phyloP scores from a whole-genome alignment of 2,888 invertebrate genomes.

The Eristalis intricaria region DNA sequence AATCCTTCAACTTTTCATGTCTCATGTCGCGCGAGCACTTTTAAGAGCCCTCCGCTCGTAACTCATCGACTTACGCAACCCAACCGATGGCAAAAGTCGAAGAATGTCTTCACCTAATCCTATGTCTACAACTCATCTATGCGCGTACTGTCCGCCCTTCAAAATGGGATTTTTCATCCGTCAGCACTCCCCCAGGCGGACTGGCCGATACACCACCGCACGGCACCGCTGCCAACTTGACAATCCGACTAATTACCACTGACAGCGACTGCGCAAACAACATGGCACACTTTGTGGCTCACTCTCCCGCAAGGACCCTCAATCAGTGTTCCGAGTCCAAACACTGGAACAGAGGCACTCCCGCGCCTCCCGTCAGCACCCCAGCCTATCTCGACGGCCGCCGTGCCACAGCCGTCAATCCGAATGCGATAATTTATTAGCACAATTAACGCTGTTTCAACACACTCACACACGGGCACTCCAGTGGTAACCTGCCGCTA shows the following conservation, averaged over 20 bases:
- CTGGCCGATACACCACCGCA: neutral
- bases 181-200: neutral
- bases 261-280: slow-evolving; percentile 70
- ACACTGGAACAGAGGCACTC: neutral
- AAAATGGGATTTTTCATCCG: neutral
- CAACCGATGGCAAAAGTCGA: neutral
- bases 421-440: slow-evolving; percentile 71
- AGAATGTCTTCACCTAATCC: neutral
- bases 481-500: slow-evolving; percentile 58
- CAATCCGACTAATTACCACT: slow-evolving; percentile 69
- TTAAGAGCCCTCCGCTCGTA: neutral
- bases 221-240: slow-evolving; percentile 20
- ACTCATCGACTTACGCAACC: neutral
- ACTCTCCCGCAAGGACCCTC: slow-evolving; percentile 54
- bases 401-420: slow-evolving; percentile 51
- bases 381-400: neutral
- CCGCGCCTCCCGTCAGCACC: neutral
- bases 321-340: slow-evolving; percentile 54
- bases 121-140: neutral
- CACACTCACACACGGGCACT: slow-evolving; percentile 50
- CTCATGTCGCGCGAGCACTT: neutral
- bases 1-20: neutral
- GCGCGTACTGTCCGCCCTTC: neutral
- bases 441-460: slow-evolving; percentile 72
- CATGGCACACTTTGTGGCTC: slow-evolving; percentile 62